These are phyloP conservation scores for Microchrysa polita DNA, from an alignment of 2,888 invertebrate genomes.

Conservation along the genomic window DNA sequence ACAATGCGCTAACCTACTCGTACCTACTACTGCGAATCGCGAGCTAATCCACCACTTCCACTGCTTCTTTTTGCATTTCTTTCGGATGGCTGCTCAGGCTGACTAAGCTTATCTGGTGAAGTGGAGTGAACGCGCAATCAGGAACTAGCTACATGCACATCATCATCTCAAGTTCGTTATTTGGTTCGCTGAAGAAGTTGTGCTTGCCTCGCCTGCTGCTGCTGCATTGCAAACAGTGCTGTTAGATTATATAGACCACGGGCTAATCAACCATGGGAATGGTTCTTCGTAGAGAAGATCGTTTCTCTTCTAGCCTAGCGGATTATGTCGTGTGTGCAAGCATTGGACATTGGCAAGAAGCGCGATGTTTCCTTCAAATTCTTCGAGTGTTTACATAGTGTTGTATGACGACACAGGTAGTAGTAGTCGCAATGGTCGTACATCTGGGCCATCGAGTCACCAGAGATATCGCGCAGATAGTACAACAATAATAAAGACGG, in stretches of 20 bases:
- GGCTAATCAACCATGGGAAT: constrained; percentile 33
- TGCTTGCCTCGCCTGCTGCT: constrained; percentile 13
- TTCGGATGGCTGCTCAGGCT: too few relatives aligned
- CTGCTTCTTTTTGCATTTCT: constrained; percentile 41
- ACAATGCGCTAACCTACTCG: too few relatives aligned
- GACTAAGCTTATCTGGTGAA: too few relatives aligned
- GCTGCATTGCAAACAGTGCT: too few relatives aligned
- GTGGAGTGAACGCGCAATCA: constrained; percentile 16
- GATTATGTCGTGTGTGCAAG: too few relatives aligned
- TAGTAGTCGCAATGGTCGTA: too few relatives aligned
- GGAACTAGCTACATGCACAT: constrained; percentile 20
- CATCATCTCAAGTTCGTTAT: constrained; percentile 5
- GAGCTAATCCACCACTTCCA: constrained; percentile 5
- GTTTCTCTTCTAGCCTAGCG: too few relatives aligned
- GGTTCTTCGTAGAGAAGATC: too few relatives aligned
- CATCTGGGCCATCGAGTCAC: not conserved
- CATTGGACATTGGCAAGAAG: too few relatives aligned
- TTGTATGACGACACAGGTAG: constrained; percentile 18
- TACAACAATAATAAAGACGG: too few relatives aligned
- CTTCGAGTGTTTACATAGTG: constrained; percentile 15
- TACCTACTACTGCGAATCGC: constrained; percentile 12
- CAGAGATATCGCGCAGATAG: too few relatives aligned
- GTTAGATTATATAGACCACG: too few relatives aligned
- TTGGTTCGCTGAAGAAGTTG: not conserved
- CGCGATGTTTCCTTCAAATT: constrained; percentile 26